Evolutionary conservation across 2,797 vertebrate genomes (phyloP).

Genomic region (Pipistrellus kuhlii): DNA sequence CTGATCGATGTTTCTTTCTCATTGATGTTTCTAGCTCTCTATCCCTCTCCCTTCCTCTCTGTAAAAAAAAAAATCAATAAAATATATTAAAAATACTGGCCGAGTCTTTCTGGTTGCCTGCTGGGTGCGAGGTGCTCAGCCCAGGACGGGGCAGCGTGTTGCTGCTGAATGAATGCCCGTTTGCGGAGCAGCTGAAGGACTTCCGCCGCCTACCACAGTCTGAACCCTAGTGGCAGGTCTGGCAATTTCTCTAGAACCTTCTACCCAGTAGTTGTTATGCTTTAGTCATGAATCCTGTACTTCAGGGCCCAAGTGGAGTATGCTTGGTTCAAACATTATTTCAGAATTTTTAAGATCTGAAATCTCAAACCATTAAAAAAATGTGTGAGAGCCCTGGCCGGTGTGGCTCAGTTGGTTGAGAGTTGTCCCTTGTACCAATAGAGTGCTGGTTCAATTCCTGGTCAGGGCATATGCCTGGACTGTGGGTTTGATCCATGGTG

Average conservation of each 20-base stretch:
- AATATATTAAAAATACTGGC: neutral
- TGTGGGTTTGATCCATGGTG: neutral
- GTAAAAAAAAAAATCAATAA: too few species aligned
- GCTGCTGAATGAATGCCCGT: neutral
- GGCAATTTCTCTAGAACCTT: neutral
- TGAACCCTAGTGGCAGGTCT: neutral
- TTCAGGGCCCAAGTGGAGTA: neutral
- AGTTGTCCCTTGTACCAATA: neutral
- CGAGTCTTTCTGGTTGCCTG: neutral
- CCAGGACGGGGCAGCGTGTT: neutral
- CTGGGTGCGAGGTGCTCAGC: neutral
- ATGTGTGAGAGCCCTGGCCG: neutral
- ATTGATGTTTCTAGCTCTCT: too few species aligned
- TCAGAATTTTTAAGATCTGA: neutral
- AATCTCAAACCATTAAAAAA: conserved; percentile 1
- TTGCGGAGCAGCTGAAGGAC: neutral
- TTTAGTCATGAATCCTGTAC: neutral
- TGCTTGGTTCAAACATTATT: neutral
- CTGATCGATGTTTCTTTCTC: too few species aligned
- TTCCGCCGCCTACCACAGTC: neutral
- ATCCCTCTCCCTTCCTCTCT: too few species aligned
- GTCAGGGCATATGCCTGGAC: neutral
- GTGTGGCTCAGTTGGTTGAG: neutral
- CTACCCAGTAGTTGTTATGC: neutral
- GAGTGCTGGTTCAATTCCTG: neutral